Evolutionary conservation across 2,888 invertebrate species (phyloP), one percentile per base, ranked within the genome.

Genomic region (Drosophila peninsularis): DNA sequence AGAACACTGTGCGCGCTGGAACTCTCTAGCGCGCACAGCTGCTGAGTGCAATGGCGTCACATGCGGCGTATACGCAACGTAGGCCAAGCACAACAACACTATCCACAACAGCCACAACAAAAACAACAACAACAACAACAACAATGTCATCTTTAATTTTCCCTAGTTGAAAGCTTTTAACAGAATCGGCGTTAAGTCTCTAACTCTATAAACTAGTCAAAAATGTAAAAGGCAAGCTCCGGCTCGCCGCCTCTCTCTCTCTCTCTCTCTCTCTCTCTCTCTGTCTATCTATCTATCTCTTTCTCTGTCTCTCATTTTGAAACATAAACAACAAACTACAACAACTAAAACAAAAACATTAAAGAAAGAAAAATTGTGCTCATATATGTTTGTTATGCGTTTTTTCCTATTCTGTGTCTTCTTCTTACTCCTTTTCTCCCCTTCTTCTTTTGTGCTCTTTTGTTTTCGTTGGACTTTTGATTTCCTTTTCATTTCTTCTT

Each of bases 31-130:
- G 24, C 56, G 73, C 75, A 68, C 75, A 75, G 71, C 69, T 61
- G 52, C 52, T 52, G 52, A 62, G 68, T 80, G 86, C 68, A 75
- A 75, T 41, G 71, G 68, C 67, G 66, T 80, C 70, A 36, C 27
- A 64, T 32, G 77, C 71, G 71, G 72, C 88, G 88, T 87, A 84
- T 83, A 87, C 75, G 62, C 73, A 78, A 67, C 37, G 41, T 69
- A 63, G 62, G 58, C 27, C 36, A 44, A 44, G 56, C 56, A 80
- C 62, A 45, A 50, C 45, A 42, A 37, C 55, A 13, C 44, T 0
- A 55, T 7, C 11, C 14, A 62, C 37, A 55, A 57, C 36, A 52
- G 34, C 37, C 53, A 56, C 30, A 65, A 54, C 62, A 45, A 50
- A 24, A 42, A 36, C 55, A 56, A 56, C 34, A 61, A 45, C 19